Conservation (phyloP, 2,113 vertebrate species). For the Poeciliopsis retropinna region DNA sequence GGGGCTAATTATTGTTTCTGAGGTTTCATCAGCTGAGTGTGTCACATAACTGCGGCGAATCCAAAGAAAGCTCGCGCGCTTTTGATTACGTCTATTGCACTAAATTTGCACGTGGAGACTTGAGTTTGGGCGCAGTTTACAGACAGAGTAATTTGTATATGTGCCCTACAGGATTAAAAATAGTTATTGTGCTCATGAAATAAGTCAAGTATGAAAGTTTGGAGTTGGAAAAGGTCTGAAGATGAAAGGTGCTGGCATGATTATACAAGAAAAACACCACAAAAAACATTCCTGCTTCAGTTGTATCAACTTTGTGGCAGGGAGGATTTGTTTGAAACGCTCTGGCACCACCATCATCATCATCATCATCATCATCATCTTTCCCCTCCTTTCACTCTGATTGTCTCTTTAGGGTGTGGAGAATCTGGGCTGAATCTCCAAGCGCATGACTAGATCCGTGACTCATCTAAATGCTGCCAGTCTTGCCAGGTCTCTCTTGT, state of each 20-base stretch:
- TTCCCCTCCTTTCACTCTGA: not conserved
- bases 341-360: not conserved
- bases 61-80: too few relatives aligned
- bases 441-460: not conserved
- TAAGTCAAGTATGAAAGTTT: not conserved
- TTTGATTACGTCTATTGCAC: conserved; percentile 13
- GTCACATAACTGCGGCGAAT: conserved; percentile 18
- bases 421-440: not conserved
- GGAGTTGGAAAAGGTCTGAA: not conserved
- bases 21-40: not conserved
- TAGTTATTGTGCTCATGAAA: not conserved
- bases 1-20: conserved; percentile 6
- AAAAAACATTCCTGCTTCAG: conserved; percentile 15
- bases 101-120: not conserved
- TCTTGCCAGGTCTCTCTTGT: too few relatives aligned
- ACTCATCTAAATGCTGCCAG: not conserved
- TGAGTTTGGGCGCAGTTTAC: not conserved
- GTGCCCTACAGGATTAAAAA: not conserved
- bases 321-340: conserved; percentile 1
- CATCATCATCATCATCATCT: too few relatives aligned
- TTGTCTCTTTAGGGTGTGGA: not conserved
- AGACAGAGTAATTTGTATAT: not conserved
- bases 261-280: conserved; percentile 36
- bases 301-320: conserved; percentile 31
- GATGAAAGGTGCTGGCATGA: conserved; percentile 11